Conservation (phyloP, 2,797 vertebrate species). For the Typhlichthys eigenmanni region DNA sequence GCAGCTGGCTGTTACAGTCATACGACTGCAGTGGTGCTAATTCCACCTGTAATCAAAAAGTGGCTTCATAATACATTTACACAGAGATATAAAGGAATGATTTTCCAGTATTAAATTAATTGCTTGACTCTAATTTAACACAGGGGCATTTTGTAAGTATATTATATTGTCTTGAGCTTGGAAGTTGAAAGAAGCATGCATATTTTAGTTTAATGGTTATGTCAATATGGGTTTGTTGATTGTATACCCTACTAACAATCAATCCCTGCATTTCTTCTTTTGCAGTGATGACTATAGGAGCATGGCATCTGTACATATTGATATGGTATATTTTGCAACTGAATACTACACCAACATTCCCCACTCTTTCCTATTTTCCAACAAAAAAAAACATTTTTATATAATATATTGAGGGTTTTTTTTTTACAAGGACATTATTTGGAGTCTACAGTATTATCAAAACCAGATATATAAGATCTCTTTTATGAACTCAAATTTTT, state of each 20-base stretch:
- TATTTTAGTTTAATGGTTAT: background rate
- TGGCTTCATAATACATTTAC: slow-evolving; percentile 1
- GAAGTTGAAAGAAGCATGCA: slow-evolving; percentile 26
- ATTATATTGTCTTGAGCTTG: slow-evolving; percentile 20
- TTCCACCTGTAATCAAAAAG: slow-evolving; percentile 7
- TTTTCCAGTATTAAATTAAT: slow-evolving; percentile 24
- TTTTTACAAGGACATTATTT: slow-evolving; percentile 58
- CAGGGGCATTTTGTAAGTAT: slow-evolving; percentile 71
- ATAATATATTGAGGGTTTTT: slow-evolving; percentile 89
- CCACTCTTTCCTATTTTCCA: slow-evolving; percentile 59
- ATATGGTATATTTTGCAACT: slow-evolving; percentile 88
- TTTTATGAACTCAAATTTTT: slow-evolving; percentile 34
- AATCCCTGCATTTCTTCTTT: slow-evolving; percentile 68
- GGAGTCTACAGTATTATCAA: slow-evolving; percentile 51
- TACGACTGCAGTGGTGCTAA: background rate
- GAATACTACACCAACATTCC: slow-evolving; percentile 64
- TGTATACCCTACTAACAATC: slow-evolving; percentile 41
- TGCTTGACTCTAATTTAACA: slow-evolving; percentile 59
- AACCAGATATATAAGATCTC: slow-evolving; percentile 12
- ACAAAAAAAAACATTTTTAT: slow-evolving; percentile 76
- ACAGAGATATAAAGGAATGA: slow-evolving; percentile 5
- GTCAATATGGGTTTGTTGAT: slow-evolving; percentile 11
- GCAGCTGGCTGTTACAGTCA: background rate
- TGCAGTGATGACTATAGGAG: slow-evolving; percentile 90
- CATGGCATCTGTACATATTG: slow-evolving; percentile 88